A percentile compares a stretch with the other conserved stretches of the same genome.
These are phyloP conservation scores for Heliconius sara DNA, from an alignment of 2,888 invertebrate species.

Conservation along the genomic window DNA sequence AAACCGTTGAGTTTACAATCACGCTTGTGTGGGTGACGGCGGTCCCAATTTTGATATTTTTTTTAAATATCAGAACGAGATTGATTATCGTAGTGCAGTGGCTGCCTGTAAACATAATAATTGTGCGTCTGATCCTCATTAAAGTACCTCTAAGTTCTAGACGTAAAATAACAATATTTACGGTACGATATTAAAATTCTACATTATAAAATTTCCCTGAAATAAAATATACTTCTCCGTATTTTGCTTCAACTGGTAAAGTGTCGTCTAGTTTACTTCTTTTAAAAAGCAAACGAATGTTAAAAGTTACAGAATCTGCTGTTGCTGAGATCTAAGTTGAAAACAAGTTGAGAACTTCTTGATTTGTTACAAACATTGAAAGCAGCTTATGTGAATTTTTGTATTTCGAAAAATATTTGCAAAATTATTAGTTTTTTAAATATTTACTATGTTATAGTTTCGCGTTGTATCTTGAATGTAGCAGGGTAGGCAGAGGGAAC, in stretches of 20 bases:
- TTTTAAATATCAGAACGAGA: too few relatives aligned
- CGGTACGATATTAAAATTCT: neutral
- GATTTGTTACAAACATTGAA: conserved; percentile 20
- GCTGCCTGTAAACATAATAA: too few relatives aligned
- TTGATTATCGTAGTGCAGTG: too few relatives aligned
- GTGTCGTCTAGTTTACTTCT: conserved; percentile 26
- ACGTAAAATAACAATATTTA: too few relatives aligned
- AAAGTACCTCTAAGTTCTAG: too few relatives aligned
- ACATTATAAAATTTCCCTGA: neutral
- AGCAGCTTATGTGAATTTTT: conserved; percentile 13
- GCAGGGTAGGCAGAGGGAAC: too few relatives aligned
- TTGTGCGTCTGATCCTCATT: too few relatives aligned
- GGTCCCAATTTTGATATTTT: too few relatives aligned
- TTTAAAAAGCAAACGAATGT: conserved; percentile 28
- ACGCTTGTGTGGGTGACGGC: too few relatives aligned
- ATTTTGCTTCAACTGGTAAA: conserved; percentile 20
- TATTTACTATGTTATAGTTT: neutral
- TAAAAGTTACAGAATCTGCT: conserved; percentile 27
- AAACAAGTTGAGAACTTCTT: conserved; percentile 11
- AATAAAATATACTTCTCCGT: conserved; percentile 11
- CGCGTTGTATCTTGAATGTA: too few relatives aligned
- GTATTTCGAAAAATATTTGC: conserved; percentile 3
- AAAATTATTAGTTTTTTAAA: neutral
- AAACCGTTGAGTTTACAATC: too few relatives aligned
- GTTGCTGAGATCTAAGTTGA: conserved; percentile 13